Base-by-base conservation (phyloP, 2,113 vertebrate species). In the Parus major region DNA sequence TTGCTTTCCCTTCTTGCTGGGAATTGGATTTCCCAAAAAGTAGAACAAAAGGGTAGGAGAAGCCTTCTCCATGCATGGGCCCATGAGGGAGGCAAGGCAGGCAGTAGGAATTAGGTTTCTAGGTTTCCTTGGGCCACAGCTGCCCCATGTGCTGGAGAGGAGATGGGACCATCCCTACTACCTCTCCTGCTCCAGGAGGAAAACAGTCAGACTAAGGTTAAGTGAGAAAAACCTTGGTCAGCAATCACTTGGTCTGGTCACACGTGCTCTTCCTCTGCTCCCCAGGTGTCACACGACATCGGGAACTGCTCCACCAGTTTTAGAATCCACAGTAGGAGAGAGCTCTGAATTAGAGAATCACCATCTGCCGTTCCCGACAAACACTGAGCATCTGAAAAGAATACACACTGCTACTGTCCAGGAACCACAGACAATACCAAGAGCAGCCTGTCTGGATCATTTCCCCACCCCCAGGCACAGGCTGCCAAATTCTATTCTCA, bases 331-430 rank as follows among this genome's bases (percentile, higher is more conserved):
- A 63, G 77, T 68, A 75, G 84, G 89, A 76, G 57, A 91, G 77
- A 42, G 60, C 56, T 84, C 82, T 84, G 63, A 85, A 59, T 89
- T 80, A 82, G 36, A 95, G 89, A 87, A 55, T 68, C 66, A 28
- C 89, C 93, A 88, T 95, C 94, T 95, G 77, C 91, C 0, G 0
- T 80, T 87, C 85, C 65, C 24, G 4, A 92, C 66, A 88, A 87
- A 79, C 78, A 42, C 61, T 39, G 89, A 93, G 93, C 83, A 69
- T 91, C 84, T 42, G 46, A 90, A 85, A 82, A 85, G 66, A 90
- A 89, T 69, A 85, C 89, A 73, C 63, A 36, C 53, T 82, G 84
- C 95, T 95, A 85, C 95, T 91, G 95, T 95, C 95, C 95, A 94
- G 82, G 94, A 95, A 87, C 84, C 93, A 90, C 93, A 95, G 91